These are phyloP conservation scores for Bimastos eiseni DNA, from an alignment of 2,888 invertebrate species.

Conservation along the genomic window DNA sequence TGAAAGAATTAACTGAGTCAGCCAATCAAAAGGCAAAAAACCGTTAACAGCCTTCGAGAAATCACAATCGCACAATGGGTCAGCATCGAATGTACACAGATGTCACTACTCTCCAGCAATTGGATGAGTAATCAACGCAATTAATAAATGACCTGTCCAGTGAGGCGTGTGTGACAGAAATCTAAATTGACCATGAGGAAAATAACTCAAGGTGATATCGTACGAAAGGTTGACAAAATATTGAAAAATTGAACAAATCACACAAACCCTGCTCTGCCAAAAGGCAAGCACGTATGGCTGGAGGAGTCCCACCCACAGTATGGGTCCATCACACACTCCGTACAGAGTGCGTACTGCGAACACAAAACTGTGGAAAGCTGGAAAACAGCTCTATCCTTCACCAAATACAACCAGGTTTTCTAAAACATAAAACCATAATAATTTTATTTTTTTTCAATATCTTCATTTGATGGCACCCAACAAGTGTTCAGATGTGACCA, in stretches of 20 bases:
- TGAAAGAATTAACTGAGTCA: too few species aligned
- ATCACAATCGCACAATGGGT: too few species aligned
- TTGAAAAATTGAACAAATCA: neutral
- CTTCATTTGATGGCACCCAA: neutral
- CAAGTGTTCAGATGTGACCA: neutral
- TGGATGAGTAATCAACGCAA: too few species aligned
- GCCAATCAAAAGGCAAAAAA: too few species aligned
- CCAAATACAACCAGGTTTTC: constrained; percentile 24
- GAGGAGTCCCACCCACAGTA: constrained; percentile 24
- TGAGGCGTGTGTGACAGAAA: too few species aligned
- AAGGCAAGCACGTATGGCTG: neutral
- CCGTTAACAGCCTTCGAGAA: too few species aligned
- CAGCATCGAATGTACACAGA: too few species aligned
- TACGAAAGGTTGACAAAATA: neutral
- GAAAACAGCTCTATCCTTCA: constrained; percentile 8
- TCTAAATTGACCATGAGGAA: neutral
- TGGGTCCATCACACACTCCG: constrained; percentile 24
- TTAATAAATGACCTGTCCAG: too few species aligned
- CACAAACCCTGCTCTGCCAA: constrained; percentile 15
- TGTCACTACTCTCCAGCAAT: too few species aligned
- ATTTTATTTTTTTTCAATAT: neutral
- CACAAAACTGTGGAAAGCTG: constrained; percentile 19
- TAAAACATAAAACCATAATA: constrained; percentile 37
- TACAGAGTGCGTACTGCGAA: constrained; percentile 16
- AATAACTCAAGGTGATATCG: neutral